Percentiles rank a stretch among this genome's conserved stretches.
Conservation (phyloP, 1,140 invertebrate genomes). For the Hylaeus volcanicus region DNA sequence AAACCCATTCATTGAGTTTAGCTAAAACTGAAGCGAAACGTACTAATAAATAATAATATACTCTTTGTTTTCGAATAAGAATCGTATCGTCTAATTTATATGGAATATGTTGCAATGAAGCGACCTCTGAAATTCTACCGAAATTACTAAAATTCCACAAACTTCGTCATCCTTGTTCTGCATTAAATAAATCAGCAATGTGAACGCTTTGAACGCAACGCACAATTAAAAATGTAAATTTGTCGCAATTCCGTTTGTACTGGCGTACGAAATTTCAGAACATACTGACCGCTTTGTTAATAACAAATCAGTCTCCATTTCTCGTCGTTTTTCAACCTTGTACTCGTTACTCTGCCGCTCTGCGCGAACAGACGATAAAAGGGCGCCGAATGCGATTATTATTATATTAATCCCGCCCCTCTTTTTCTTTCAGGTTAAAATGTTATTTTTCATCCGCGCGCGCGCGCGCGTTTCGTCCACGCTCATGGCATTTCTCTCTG, state of each 20-base stretch:
- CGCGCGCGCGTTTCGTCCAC: not conserved
- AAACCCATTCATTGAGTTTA: not conserved
- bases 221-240: conserved; percentile 14
- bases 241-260: not conserved
- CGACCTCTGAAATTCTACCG: too few relatives aligned
- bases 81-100: too few relatives aligned
- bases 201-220: too few relatives aligned
- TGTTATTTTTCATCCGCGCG: not conserved
- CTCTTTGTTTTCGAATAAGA: not conserved
- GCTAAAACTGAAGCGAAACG: not conserved
- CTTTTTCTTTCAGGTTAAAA: not conserved
- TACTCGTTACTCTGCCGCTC: not conserved
- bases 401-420: conserved; percentile 3
- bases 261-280: not conserved
- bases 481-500: not conserved
- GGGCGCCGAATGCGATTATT: conserved; percentile 29
- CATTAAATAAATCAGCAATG: not conserved
- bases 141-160: too few relatives aligned
- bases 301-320: not conserved
- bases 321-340: not conserved
- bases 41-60: not conserved
- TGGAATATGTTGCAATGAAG: too few relatives aligned
- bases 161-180: not conserved
- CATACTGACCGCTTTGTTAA: not conserved
- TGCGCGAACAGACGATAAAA: not conserved